These are phyloP conservation scores for Idaea aversata DNA, from an alignment of 2,888 invertebrate genomes.

Conservation along the genomic window DNA sequence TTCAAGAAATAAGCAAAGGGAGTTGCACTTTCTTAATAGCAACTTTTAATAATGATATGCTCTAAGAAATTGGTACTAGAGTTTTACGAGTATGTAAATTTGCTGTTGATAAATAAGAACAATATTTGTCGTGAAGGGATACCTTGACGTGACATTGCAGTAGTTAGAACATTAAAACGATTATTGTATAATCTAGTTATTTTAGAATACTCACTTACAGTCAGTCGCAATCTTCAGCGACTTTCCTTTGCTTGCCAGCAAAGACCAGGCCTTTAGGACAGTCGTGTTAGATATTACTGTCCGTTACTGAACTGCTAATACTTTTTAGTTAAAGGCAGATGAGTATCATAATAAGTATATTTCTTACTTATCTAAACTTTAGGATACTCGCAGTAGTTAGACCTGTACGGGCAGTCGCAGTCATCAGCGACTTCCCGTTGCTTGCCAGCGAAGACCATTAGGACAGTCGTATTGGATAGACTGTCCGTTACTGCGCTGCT, in stretches of 20 bases:
- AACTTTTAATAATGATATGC: not conserved
- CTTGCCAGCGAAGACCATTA: slow-evolving; percentile 94
- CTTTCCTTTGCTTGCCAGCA: slow-evolving; percentile 92
- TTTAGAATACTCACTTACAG: slow-evolving; percentile 85
- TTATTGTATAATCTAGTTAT: slow-evolving; percentile 84
- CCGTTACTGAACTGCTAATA: slow-evolving; percentile 94
- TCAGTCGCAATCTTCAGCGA: slow-evolving; percentile 93
- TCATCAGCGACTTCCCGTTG: slow-evolving; percentile 93
- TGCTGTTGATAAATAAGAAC: not conserved
- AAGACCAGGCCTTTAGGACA: slow-evolving; percentile 95
- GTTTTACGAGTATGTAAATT: not conserved
- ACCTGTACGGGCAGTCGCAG: slow-evolving; percentile 94
- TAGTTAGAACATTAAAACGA: too few relatives aligned
- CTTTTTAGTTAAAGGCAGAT: slow-evolving; percentile 49
- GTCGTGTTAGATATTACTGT: slow-evolving; percentile 90
- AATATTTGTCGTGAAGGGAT: too few relatives aligned
- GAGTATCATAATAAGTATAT: slow-evolving; percentile 28
- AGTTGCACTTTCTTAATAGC: not conserved
- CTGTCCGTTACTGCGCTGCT: slow-evolving; percentile 93
- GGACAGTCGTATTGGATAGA: slow-evolving; percentile 93
- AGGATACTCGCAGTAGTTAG: slow-evolving; percentile 89
- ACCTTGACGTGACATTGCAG: too few relatives aligned
- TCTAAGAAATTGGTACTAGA: not conserved
- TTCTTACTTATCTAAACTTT: slow-evolving; percentile 84
- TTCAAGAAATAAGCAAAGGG: not conserved